Conservation (phyloP, 2,888 invertebrate species). For the Thecophora atra region DNA sequence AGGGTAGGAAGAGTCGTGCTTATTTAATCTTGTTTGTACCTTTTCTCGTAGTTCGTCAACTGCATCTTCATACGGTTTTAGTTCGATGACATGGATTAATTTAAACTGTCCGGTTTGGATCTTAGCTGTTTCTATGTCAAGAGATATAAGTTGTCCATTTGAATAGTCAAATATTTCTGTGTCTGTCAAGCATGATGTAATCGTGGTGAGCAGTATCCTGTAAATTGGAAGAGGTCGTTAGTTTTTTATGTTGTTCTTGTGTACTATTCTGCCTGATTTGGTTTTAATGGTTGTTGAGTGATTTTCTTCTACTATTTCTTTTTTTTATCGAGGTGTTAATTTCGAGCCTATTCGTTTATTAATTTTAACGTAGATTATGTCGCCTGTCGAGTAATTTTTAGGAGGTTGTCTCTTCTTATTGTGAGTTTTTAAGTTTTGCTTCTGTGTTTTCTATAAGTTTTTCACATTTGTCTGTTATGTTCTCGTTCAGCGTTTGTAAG, state of each 20-base stretch:
- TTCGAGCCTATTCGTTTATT: conserved; percentile 10
- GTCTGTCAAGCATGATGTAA: neutral
- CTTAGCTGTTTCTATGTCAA: neutral
- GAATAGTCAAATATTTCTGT: conserved; percentile 17
- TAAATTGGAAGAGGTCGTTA: neutral
- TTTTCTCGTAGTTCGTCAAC: neutral
- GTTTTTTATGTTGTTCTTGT: conserved; percentile 3
- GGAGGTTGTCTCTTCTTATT: conserved; percentile 5
- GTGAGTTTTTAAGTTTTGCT: conserved; percentile 9
- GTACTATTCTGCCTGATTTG: neutral
- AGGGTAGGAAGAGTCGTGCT: conserved; percentile 15
- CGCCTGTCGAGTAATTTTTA: neutral
- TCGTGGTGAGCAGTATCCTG: neutral
- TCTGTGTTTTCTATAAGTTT: conserved; percentile 22
- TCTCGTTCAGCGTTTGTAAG: conserved; percentile 23
- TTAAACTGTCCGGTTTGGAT: conserved; percentile 9
- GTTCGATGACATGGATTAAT: conserved; percentile 12
- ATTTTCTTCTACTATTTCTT: conserved; percentile 28
- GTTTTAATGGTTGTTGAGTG: conserved; percentile 6
- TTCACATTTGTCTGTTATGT: conserved; percentile 15
- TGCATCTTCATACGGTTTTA: conserved; percentile 6
- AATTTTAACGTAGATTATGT: neutral
- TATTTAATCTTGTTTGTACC: neutral
- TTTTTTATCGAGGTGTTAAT: conserved; percentile 11
- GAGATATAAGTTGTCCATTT: neutral